Evolutionary conservation across 2,888 invertebrate species (phyloP), one percentile per base, ranked within the genome.

Genomic region (Nineta flava): DNA sequence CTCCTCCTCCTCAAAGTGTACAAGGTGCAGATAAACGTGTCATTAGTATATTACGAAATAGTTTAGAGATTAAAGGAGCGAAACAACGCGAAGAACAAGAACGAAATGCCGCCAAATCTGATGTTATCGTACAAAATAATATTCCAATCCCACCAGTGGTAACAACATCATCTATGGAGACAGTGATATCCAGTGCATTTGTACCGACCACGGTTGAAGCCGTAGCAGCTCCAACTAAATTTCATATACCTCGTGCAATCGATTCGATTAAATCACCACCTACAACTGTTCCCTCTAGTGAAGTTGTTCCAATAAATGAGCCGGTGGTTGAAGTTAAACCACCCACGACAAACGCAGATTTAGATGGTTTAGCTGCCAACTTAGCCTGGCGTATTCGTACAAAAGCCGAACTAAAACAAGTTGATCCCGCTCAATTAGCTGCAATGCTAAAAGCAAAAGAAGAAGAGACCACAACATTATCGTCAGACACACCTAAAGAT

Each of bases 331-430:
- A 49, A 40, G 47, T 48, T 16, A 50, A 13, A 45, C 17, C 45
- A n/a, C 9, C 34, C 3, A 17, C 13, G 6, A n/a, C 41, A 1
- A 53, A 60, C 52, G 57, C 59, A n/a, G 69, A 70, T 55, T 60
- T 67, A 38, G 74, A 76, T 59, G 74, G 74, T 19, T 60, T 82
- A 44, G 80, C 81, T 38, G 75, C 74, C n/a, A 68, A 75, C 51
- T 62, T 76, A 49, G 75, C 78, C 4, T 79, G 85, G 10, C 74
- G 87, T 60, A 88, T 90, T 59, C 73, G 88, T 55, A 91, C 90
- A 3, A 90, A 90, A 68, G 90, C 86, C 2, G 90, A 90, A 67
- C 68, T 88, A 40, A 91, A 90, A 66, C 68, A 68, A 57, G 64
- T 65, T 2, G 59, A 59, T 19, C 55, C 60, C 16, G 48, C 55